These are phyloP conservation scores for Dryobota labecula DNA, from an alignment of 2,888 invertebrate genomes.

Conservation along the genomic window DNA sequence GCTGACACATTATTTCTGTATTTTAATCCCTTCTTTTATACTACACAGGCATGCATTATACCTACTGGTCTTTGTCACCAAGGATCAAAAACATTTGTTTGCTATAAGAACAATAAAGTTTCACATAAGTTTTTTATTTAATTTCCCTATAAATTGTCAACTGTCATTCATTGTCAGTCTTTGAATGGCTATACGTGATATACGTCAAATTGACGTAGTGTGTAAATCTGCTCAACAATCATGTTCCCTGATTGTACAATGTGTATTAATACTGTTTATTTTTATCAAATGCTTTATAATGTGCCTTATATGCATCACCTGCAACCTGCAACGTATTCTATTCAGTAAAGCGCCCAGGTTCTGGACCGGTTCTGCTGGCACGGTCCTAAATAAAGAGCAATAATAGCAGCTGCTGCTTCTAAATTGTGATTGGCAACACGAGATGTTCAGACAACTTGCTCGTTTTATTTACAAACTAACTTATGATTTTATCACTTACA, in stretches of 20 bases:
- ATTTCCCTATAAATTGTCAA: no score
- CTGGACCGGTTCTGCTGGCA: conserved; percentile 43
- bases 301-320: conserved; percentile 28
- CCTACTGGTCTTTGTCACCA: not conserved
- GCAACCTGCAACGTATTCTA: conserved; percentile 22
- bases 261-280: not conserved
- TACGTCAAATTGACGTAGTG: no score
- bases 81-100: not conserved
- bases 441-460: conserved; percentile 13
- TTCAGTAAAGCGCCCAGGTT: conserved; percentile 38
- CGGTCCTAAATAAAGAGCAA: no score
- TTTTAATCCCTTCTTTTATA: conserved; percentile 26
- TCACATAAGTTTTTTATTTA: no score
- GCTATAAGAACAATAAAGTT: not conserved
- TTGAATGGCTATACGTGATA: not conserved
- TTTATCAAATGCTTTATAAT: conserved; percentile 10
- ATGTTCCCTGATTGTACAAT: not conserved
- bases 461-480: conserved; percentile 32
- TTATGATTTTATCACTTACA: conserved; percentile 9
- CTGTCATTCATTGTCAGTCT: no score
- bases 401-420: conserved; percentile 54
- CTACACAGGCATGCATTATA: conserved; percentile 7
- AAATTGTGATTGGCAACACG: conserved; percentile 44
- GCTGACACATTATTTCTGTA: conserved; percentile 23
- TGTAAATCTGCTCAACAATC: not conserved